Evolutionary conservation across 1,140 invertebrate genomes (phyloP).

Genomic region (Caenorhabditis tropicalis): DNA sequence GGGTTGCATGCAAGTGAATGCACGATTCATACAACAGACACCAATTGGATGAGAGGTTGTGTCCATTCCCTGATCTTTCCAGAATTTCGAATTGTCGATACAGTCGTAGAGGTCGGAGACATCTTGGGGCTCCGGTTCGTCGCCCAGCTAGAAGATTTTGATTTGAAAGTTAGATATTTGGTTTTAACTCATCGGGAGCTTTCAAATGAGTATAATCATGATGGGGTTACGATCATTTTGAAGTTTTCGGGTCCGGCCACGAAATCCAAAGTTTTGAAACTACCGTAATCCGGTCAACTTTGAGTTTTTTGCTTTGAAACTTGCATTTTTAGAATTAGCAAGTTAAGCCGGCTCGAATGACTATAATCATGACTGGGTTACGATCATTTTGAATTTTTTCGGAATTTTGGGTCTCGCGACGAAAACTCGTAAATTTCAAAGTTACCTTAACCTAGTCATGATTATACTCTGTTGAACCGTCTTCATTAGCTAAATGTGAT

Average conservation of each 20-base stretch:
- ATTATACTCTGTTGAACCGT: background rate
- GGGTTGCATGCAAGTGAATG: constrained; percentile 70
- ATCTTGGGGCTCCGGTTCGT: constrained; percentile 42
- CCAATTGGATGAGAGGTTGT: constrained; percentile 52
- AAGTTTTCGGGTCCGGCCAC: no score
- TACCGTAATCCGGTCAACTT: no score
- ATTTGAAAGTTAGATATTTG: background rate
- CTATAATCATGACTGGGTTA: background rate
- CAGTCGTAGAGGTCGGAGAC: constrained; percentile 71
- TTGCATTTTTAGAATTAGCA: no score
- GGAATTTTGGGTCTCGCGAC: background rate
- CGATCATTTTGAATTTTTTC: background rate
- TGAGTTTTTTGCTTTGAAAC: no score
- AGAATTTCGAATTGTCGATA: constrained; percentile 68
- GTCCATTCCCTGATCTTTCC: constrained; percentile 67
- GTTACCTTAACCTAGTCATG: background rate
- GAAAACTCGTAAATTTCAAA: background rate
- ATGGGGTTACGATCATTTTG: no score
- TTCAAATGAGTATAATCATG: background rate
- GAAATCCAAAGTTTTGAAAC: no score
- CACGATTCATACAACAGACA: constrained; percentile 69
- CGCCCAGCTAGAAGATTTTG: background rate
- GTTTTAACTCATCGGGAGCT: background rate
- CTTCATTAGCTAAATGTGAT: background rate
- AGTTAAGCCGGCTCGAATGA: no score